Conservation (phyloP, 2,113 vertebrate genomes). For the Thunnus thynnus region DNA sequence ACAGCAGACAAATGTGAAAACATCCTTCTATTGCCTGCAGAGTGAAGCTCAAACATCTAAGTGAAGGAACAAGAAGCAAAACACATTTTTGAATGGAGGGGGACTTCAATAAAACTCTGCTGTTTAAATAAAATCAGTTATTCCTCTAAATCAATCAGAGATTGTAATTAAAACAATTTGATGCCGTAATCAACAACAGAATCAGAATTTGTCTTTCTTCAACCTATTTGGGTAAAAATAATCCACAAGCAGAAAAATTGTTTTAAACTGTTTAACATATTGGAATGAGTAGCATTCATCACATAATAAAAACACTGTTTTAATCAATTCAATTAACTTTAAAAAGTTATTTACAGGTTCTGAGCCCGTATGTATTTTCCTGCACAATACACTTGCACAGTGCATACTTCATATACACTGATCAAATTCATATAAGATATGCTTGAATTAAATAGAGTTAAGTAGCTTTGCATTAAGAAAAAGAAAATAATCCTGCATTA, state of each 20-base stretch:
- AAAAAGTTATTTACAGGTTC: too few relatives aligned
- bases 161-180: conserved; percentile 45
- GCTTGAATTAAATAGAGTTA: too few relatives aligned
- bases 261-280: neutral
- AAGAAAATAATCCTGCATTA: too few relatives aligned
- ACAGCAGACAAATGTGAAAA: too few relatives aligned
- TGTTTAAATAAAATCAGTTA: conserved; percentile 21
- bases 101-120: neutral
- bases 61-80: too few relatives aligned
- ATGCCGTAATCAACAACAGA: conserved; percentile 18
- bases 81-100: too few relatives aligned
- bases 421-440: neutral
- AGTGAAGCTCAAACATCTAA: too few relatives aligned
- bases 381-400: too few relatives aligned
- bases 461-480: neutral
- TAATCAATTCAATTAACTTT: too few relatives aligned
- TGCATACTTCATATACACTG: neutral
- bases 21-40: too few relatives aligned
- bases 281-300: neutral
- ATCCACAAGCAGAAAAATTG: neutral
- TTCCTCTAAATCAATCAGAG: conserved; percentile 31
- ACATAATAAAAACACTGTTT: neutral
- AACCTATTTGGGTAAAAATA: neutral
- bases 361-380: too few relatives aligned
- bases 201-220: conserved; percentile 12